phyloP scores from a whole-genome alignment of 2,113 vertebrate genomes.

The Oncorhynchus nerka region DNA sequence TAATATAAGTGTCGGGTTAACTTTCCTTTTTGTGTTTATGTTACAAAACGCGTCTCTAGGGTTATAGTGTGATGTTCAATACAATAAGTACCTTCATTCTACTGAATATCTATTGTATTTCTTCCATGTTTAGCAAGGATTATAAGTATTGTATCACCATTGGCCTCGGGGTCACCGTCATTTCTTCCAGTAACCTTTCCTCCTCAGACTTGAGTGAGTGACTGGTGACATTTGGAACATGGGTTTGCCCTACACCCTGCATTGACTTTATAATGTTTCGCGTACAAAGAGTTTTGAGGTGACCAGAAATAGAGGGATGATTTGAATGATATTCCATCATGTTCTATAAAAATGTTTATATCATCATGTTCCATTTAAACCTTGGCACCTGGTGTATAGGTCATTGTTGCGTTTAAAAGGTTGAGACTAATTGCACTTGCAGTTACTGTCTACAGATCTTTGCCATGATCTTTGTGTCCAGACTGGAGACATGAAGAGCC shows the following conservation, averaged over 20 bases:
- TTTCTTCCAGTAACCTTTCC: constrained; percentile 38
- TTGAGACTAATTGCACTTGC: too few relatives aligned
- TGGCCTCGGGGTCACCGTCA: constrained; percentile 30
- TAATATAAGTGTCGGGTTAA: background rate
- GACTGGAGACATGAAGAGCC: too few relatives aligned
- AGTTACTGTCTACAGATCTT: too few relatives aligned
- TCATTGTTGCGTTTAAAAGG: too few relatives aligned
- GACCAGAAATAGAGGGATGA: background rate
- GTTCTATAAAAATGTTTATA: too few relatives aligned
- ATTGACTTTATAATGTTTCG: background rate
- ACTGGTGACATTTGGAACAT: constrained; percentile 45
- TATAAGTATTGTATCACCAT: constrained; percentile 24
- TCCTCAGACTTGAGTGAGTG: constrained; percentile 23
- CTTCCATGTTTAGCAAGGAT: constrained; percentile 2
- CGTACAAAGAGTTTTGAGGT: background rate
- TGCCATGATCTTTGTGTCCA: too few relatives aligned
- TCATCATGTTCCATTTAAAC: too few relatives aligned
- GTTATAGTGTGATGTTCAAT: background rate
- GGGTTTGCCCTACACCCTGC: background rate
- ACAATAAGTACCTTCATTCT: background rate
- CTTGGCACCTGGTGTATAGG: too few relatives aligned
- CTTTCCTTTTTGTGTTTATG: too few relatives aligned
- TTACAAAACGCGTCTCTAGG: too few relatives aligned
- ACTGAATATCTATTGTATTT: background rate
- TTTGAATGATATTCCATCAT: background rate